Evolutionary conservation across 2,888 invertebrate genomes (phyloP).

Genomic region (Aleiodes testaceus): DNA sequence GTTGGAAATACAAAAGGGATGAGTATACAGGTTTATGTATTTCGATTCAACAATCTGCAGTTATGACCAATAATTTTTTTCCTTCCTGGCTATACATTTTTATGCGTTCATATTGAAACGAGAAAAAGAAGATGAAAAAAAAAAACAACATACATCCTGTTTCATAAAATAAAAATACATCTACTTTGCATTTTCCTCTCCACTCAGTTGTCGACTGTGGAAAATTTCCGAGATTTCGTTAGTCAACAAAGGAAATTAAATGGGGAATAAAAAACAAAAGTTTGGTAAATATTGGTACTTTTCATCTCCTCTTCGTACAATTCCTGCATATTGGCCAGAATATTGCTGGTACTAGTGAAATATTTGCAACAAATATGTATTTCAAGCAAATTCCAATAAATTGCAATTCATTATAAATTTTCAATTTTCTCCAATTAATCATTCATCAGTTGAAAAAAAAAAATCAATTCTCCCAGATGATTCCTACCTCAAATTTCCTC

Average conservation of each 20-base stretch:
- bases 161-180: constrained; percentile 34
- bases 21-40: constrained; percentile 44
- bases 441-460: too few species aligned
- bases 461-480: too few species aligned
- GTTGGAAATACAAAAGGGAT: constrained; percentile 23
- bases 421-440: constrained; percentile 7
- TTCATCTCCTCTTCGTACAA: constrained; percentile 21
- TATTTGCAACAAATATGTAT: constrained; percentile 38
- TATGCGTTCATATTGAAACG: constrained; percentile 31
- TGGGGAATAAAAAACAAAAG: constrained; percentile 41
- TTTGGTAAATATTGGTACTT: constrained; percentile 33
- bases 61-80: constrained; percentile 60
- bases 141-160: constrained; percentile 26
- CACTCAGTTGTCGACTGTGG: background rate
- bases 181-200: constrained; percentile 16
- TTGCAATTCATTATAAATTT: constrained; percentile 15
- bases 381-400: constrained; percentile 13
- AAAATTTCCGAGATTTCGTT: constrained; percentile 5
- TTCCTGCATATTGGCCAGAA: constrained; percentile 20
- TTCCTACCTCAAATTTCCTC: too few species aligned
- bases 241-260: constrained; percentile 43
- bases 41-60: constrained; percentile 47
- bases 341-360: constrained; percentile 24
- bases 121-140: too few species aligned
- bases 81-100: constrained; percentile 45